Evolutionary conservation across 2,113 vertebrate genomes (phyloP).

Genomic region (Gadus macrocephalus): DNA sequence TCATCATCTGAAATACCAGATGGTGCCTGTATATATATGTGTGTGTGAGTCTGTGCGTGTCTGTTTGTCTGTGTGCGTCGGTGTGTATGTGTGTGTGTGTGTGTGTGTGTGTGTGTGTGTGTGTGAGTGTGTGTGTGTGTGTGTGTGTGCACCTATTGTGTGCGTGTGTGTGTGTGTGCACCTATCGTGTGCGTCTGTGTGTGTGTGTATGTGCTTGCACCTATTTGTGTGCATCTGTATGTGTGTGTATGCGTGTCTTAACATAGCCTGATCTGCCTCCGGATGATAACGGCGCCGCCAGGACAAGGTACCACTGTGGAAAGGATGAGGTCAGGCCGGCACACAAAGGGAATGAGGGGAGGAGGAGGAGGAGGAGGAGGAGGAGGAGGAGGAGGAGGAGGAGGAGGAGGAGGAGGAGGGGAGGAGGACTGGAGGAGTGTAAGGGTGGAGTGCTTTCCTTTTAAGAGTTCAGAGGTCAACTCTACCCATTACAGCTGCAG

Average conservation of each 20-base stretch:
- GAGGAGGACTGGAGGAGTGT: conserved; percentile 21
- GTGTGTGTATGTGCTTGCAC: background rate
- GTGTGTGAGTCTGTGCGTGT: background rate
- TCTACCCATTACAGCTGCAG: conserved; percentile 52
- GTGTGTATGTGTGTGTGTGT: background rate
- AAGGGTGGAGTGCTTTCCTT: conserved; percentile 53
- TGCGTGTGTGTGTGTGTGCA: no score
- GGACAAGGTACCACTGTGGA: conserved; percentile 37
- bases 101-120: background rate
- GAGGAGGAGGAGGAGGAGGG: conserved; percentile 22
- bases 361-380: conserved; percentile 24
- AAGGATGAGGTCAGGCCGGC: conserved; percentile 18
- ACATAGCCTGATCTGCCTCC: background rate
- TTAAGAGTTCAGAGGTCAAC: conserved; percentile 55
- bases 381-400: conserved; percentile 4
- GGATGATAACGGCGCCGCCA: conserved; percentile 21
- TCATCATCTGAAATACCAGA: no score
- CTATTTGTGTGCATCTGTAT: conserved; percentile 5
- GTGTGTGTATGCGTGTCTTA: conserved; percentile 6
- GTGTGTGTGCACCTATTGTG: no score
- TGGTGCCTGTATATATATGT: background rate
- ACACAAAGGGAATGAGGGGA: conserved; percentile 25
- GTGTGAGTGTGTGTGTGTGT: background rate
- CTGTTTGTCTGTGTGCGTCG: background rate
- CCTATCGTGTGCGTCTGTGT: no score